Percentiles rank a stretch among this genome's conserved stretches.
These are phyloP conservation scores for Pristionchus maxplancki DNA, from an alignment of 2,888 invertebrate species.

Conservation along the genomic window DNA sequence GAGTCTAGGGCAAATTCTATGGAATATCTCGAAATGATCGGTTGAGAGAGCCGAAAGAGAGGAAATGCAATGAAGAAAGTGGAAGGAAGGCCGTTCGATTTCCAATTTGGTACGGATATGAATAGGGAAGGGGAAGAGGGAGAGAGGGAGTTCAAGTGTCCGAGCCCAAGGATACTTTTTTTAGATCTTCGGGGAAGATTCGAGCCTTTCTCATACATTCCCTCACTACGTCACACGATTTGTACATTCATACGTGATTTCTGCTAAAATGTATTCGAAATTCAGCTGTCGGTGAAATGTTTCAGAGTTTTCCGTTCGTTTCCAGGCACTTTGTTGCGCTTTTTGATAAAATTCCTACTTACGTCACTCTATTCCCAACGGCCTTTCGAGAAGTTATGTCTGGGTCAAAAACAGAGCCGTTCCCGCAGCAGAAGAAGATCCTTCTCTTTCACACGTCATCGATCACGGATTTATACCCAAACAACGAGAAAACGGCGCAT, in stretches of 20 bases:
- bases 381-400: no score
- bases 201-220: neutral
- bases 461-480: neutral
- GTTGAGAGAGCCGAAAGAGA: neutral
- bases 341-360: no score
- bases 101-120: conserved; percentile 42
- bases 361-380: no score
- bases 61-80: neutral
- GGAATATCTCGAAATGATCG: neutral
- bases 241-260: neutral
- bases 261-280: neutral
- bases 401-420: no score
- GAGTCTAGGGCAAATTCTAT: no score
- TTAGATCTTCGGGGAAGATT: neutral
- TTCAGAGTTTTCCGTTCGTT: neutral
- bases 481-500: neutral
- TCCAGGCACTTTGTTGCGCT: neutral
- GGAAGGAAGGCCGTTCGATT: conserved; percentile 45
- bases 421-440: neutral
- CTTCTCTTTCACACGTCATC: neutral
- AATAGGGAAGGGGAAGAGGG: neutral
- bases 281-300: neutral
- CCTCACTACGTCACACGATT: neutral
- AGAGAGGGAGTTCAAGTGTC: conserved; percentile 22
- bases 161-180: conserved; percentile 21